These are phyloP conservation scores for Phalera bucephala DNA, from an alignment of 2,888 invertebrate genomes.

Conservation along the genomic window DNA sequence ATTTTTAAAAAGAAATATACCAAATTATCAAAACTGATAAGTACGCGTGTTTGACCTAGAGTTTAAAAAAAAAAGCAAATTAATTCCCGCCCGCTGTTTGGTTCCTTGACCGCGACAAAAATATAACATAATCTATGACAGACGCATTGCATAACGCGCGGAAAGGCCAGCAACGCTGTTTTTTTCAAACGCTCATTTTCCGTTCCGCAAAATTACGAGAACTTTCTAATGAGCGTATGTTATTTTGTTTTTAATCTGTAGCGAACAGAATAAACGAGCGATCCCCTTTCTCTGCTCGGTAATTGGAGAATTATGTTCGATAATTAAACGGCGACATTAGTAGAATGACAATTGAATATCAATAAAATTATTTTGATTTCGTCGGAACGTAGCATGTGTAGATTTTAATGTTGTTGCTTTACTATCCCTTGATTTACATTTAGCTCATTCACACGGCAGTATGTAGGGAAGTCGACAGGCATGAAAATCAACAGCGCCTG, in stretches of 20 bases:
- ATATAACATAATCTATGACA: conserved; percentile 36
- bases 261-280: not conserved
- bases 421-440: too few relatives aligned
- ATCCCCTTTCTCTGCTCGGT: conserved; percentile 4
- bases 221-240: conserved; percentile 25
- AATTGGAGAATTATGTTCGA: not conserved
- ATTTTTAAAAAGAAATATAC: too few relatives aligned
- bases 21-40: too few relatives aligned
- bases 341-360: conserved; percentile 1
- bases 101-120: conserved; percentile 59
- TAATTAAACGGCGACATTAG: not conserved
- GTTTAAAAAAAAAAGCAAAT: conserved; percentile 28
- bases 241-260: conserved; percentile 5
- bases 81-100: conserved; percentile 25
- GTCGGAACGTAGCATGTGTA: too few relatives aligned
- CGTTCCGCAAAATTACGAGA: conserved; percentile 7
- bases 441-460: too few relatives aligned
- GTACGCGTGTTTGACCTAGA: conserved; percentile 46
- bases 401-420: too few relatives aligned
- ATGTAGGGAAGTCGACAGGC: too few relatives aligned
- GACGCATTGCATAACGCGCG: conserved; percentile 20
- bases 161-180: not conserved
- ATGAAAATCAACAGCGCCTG: too few relatives aligned
- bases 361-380: too few relatives aligned
- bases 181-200: conserved; percentile 9